Conservation (phyloP, 1,140 invertebrate genomes). For the Cataglyphis hispanica region DNA sequence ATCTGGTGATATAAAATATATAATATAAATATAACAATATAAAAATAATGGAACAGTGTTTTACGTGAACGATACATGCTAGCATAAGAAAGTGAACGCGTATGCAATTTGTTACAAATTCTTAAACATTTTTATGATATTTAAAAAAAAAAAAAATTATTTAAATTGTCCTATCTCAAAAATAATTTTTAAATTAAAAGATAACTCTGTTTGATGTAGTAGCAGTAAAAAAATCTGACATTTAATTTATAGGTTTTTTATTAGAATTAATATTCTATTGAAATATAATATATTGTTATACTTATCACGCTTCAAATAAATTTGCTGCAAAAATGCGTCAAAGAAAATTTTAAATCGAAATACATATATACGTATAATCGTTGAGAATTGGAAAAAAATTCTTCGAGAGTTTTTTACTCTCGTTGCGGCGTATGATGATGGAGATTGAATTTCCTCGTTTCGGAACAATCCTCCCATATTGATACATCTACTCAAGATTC, state of each 20-base stretch:
- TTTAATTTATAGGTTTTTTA: conserved; percentile 30
- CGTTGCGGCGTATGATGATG: conserved; percentile 6
- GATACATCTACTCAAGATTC: conserved; percentile 7
- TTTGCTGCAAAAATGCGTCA: background rate
- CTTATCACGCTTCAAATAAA: background rate
- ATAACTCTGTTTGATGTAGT: too few species aligned
- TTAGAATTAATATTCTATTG: conserved; percentile 24
- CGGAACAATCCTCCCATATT: background rate
- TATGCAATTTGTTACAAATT: conserved; percentile 1
- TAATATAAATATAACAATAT: background rate
- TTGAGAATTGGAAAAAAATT: conserved; percentile 32
- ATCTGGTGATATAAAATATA: background rate
- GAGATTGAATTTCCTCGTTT: conserved; percentile 51
- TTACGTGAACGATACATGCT: background rate
- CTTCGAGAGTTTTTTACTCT: conserved; percentile 20
- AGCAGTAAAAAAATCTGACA: background rate
- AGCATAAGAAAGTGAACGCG: background rate
- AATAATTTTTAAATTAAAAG: too few species aligned
- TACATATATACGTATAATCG: too few species aligned
- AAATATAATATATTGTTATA: conserved; percentile 39
- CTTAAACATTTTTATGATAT: background rate
- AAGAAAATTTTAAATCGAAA: background rate
- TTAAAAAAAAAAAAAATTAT: background rate
- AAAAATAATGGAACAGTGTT: too few species aligned
- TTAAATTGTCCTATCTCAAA: too few species aligned